These are phyloP conservation scores for Diachasmimorpha longicaudata DNA, from an alignment of 1,140 invertebrate genomes.

Conservation along the genomic window DNA sequence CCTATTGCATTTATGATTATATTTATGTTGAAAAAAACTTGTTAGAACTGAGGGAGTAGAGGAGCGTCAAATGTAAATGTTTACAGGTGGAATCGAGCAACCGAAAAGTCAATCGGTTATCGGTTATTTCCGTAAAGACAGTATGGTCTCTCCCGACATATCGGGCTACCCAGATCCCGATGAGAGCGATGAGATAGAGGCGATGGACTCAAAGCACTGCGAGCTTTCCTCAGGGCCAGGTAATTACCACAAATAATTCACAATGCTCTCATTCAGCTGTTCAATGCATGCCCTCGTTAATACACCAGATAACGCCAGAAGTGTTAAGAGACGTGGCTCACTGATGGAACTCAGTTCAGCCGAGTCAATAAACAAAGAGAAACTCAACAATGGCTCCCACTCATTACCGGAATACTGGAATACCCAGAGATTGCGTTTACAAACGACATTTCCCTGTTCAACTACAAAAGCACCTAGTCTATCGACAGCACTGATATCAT, in stretches of 20 bases:
- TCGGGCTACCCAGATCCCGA: constrained; percentile 47
- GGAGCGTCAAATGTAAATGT: constrained; percentile 8
- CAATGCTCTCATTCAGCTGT: neutral
- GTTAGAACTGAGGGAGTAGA: no score
- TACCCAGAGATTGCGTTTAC: constrained; percentile 46
- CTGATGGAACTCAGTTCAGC: constrained; percentile 57
- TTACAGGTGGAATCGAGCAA: constrained; percentile 62
- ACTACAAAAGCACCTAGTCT: constrained; percentile 48
- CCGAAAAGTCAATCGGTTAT: constrained; percentile 62
- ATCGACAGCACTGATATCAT: constrained; percentile 55
- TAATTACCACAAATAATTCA: neutral
- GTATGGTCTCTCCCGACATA: constrained; percentile 46
- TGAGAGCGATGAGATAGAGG: constrained; percentile 50
- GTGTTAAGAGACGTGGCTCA: constrained; percentile 52
- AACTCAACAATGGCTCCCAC: constrained; percentile 45
- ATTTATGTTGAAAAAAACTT: no score
- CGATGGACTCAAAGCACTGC: constrained; percentile 42
- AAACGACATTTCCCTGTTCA: constrained; percentile 47
- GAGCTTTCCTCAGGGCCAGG: constrained; percentile 38
- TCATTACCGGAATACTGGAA: constrained; percentile 59
- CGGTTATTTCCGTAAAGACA: constrained; percentile 61
- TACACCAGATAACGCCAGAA: constrained; percentile 26
- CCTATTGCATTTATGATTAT: no score
- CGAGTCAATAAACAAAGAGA: constrained; percentile 51
- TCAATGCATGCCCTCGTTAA: constrained; percentile 22